A percentile compares a stretch with the other conserved stretches of the same genome.
Conservation (phyloP, 1,140 invertebrate genomes). For the Calephelis virginiensis region DNA sequence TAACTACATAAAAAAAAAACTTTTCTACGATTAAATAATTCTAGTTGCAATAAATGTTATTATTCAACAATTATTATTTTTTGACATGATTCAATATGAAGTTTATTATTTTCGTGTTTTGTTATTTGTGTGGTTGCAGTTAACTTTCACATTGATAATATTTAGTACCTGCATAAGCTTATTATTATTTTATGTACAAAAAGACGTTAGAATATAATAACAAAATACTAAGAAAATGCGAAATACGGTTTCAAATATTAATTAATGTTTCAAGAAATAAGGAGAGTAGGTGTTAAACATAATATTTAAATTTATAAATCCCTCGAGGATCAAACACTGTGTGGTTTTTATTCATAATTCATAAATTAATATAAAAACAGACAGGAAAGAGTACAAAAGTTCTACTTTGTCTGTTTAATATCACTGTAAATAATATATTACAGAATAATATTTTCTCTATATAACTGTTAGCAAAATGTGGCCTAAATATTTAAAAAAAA, state of each 20-base stretch:
- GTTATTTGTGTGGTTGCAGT: neutral
- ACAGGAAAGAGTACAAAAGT: neutral
- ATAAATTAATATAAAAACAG: too few relatives aligned
- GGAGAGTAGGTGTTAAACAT: too few relatives aligned
- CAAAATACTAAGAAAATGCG: neutral
- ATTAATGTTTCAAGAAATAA: neutral
- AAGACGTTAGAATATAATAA: conserved; percentile 9
- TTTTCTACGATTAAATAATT: too few relatives aligned
- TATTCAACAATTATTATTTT: too few relatives aligned
- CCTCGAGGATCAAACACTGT: neutral
- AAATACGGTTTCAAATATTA: neutral
- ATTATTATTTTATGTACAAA: conserved; percentile 11
- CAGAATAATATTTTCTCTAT: neutral
- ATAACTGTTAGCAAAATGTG: conserved; percentile 1
- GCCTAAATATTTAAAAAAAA: neutral
- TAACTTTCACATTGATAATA: neutral
- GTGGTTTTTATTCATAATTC: neutral
- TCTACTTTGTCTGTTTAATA: neutral
- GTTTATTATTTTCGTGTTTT: neutral
- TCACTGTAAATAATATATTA: conserved; percentile 1
- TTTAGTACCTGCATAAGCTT: conserved; percentile 8
- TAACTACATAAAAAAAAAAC: too few relatives aligned
- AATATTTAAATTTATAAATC: too few relatives aligned
- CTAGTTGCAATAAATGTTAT: too few relatives aligned
- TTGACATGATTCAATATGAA: neutral